A percentile compares a stretch with the other conserved stretches of the same genome.
phyloP scores from a whole-genome alignment of 1,140 invertebrate genomes.

The Drosophila parvula region DNA sequence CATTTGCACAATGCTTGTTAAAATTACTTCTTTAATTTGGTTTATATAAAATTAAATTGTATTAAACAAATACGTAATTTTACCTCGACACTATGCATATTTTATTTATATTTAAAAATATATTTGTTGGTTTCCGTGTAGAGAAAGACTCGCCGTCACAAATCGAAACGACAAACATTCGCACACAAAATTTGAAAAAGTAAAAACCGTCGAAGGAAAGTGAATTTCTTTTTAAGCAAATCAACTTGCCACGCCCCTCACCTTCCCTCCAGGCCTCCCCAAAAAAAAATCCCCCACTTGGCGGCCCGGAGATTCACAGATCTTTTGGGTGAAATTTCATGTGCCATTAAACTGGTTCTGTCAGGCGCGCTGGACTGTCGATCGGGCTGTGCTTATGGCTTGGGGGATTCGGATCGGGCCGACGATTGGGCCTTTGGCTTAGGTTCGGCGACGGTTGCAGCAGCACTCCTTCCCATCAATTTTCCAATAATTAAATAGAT shows the following conservation, averaged over 20 bases:
- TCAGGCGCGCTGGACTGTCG: conserved; percentile 44
- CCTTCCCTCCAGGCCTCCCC: neutral
- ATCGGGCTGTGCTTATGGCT: conserved; percentile 26
- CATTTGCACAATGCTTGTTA: neutral
- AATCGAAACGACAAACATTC: conserved; percentile 31
- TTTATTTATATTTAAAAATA: too few species aligned
- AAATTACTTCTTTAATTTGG: neutral
- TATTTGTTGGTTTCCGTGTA: conserved; percentile 1
- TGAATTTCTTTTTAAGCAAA: conserved; percentile 82
- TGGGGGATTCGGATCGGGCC: conserved; percentile 1
- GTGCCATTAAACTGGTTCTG: conserved; percentile 81
- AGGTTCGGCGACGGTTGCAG: neutral
- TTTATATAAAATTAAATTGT: neutral
- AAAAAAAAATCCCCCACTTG: neutral
- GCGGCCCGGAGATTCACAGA: conserved; percentile 67
- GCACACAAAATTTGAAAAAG: conserved; percentile 60
- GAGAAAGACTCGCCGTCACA: conserved; percentile 21
- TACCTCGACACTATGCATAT: neutral
- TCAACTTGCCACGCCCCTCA: conserved; percentile 71
- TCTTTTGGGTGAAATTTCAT: conserved; percentile 80
- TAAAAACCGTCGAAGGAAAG: conserved; percentile 70
- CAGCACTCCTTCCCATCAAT: conserved; percentile 22
- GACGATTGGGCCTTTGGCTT: conserved; percentile 15
- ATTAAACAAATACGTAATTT: too few species aligned
- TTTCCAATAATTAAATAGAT: neutral